Conservation (phyloP, 2,888 invertebrate genomes). For the Nebria brevicollis region DNA sequence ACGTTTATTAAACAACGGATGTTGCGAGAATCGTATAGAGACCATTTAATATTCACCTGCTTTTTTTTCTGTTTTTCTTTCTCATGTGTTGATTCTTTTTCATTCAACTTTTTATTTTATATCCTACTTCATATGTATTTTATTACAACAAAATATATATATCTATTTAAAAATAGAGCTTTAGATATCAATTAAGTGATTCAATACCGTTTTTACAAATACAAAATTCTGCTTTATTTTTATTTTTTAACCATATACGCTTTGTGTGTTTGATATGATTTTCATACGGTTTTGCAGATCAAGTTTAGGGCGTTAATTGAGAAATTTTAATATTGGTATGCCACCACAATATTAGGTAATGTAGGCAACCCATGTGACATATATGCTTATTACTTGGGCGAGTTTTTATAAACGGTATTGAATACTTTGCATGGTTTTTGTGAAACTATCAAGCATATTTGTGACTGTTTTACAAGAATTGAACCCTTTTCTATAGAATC, state of each 20-base stretch:
- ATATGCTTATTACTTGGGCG: background rate
- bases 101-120: conserved; percentile 9
- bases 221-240: too few relatives aligned
- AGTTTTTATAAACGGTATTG: background rate
- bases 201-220: background rate
- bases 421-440: conserved; percentile 7
- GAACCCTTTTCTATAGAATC: conserved; percentile 63
- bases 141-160: background rate
- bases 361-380: background rate
- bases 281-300: too few relatives aligned
- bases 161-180: background rate
- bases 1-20: background rate
- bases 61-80: background rate
- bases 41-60: background rate
- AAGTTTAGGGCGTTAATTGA: too few relatives aligned
- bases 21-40: background rate
- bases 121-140: background rate
- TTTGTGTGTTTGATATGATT: too few relatives aligned
- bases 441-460: background rate
- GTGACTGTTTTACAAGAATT: background rate
- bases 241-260: too few relatives aligned
- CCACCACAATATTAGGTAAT: background rate
- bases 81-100: background rate
- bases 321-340: too few relatives aligned
- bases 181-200: background rate